These are phyloP conservation scores for Archegozetes longisetosus DNA, from an alignment of 1,140 invertebrate genomes.

Conservation along the genomic window DNA sequence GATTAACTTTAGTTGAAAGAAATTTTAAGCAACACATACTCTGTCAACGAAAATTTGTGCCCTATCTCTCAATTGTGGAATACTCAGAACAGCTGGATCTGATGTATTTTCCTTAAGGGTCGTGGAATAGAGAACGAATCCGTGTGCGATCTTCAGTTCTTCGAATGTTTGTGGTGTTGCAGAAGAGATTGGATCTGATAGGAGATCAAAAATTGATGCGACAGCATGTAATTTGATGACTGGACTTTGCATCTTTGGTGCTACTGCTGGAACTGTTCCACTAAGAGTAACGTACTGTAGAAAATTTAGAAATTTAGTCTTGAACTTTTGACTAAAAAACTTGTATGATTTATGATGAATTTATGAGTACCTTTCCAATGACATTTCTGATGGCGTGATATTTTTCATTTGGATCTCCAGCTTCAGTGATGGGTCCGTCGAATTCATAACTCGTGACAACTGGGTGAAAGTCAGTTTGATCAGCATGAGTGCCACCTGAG, in stretches of 20 bases:
- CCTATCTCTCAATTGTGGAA: slow-evolving; percentile 17
- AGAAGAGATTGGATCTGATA: not conserved
- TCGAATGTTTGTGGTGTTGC: slow-evolving; percentile 23
- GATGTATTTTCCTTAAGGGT: slow-evolving; percentile 13
- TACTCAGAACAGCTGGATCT: slow-evolving; percentile 16
- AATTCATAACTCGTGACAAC: slow-evolving; percentile 36
- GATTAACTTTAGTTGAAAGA: not conserved
- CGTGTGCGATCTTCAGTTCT: slow-evolving; percentile 20
- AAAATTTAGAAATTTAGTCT: not conserved
- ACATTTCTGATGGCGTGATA: slow-evolving; percentile 32
- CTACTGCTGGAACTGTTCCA: not conserved
- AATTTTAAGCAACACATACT: not conserved
- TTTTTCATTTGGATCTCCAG: slow-evolving; percentile 33
- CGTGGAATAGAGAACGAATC: slow-evolving; percentile 24
- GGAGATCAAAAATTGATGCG: slow-evolving; percentile 1
- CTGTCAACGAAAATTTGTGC: slow-evolving; percentile 16
- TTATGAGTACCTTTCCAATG: slow-evolving; percentile 22
- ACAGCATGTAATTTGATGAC: not conserved
- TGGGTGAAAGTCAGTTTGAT: slow-evolving; percentile 19
- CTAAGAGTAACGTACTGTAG: slow-evolving; percentile 10
- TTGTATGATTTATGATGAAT: not conserved
- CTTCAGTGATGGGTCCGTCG: slow-evolving; percentile 34
- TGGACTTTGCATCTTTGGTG: not conserved
- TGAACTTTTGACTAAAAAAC: not conserved
- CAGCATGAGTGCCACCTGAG: slow-evolving; percentile 10